phyloP scores from a whole-genome alignment of 2,888 invertebrate genomes.

The Didymodactylos carnosus region DNA sequence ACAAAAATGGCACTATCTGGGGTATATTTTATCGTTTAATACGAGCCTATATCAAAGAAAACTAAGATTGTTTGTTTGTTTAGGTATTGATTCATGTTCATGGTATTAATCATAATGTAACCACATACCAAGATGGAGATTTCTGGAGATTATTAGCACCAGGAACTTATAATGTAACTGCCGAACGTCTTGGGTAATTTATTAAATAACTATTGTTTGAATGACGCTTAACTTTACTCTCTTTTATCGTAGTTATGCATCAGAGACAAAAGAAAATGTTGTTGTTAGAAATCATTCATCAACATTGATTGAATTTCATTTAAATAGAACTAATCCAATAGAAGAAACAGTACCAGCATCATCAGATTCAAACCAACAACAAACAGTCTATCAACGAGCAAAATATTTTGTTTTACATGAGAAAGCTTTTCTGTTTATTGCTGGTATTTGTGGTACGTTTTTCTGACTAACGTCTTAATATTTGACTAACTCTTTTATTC shows the following conservation, averaged over 20 bases:
- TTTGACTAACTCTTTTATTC: not conserved
- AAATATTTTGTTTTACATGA: not conserved
- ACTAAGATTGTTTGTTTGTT: not conserved
- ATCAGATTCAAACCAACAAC: too few relatives aligned
- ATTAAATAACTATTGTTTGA: not conserved
- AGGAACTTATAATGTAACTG: not conserved
- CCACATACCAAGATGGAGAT: slow-evolving; percentile 59
- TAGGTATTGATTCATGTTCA: slow-evolving; percentile 44
- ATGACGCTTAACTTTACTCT: too few relatives aligned
- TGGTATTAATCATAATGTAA: slow-evolving; percentile 58
- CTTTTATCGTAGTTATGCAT: not conserved
- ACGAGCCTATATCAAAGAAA: slow-evolving; percentile 25
- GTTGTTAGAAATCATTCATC: not conserved
- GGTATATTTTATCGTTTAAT: slow-evolving; percentile 54
- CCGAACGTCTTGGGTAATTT: not conserved
- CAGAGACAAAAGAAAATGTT: not conserved
- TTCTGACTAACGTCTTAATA: too few relatives aligned
- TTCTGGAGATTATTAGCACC: slow-evolving; percentile 81
- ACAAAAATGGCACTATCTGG: slow-evolving; percentile 46
- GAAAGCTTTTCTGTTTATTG: not conserved
- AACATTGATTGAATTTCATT: not conserved
- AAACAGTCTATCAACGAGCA: not conserved
- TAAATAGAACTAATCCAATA: not conserved
- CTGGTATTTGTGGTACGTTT: not conserved
- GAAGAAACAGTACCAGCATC: not conserved